These are phyloP conservation scores for Channa argus DNA, from an alignment of 2,113 vertebrate genomes.

Conservation along the genomic window DNA sequence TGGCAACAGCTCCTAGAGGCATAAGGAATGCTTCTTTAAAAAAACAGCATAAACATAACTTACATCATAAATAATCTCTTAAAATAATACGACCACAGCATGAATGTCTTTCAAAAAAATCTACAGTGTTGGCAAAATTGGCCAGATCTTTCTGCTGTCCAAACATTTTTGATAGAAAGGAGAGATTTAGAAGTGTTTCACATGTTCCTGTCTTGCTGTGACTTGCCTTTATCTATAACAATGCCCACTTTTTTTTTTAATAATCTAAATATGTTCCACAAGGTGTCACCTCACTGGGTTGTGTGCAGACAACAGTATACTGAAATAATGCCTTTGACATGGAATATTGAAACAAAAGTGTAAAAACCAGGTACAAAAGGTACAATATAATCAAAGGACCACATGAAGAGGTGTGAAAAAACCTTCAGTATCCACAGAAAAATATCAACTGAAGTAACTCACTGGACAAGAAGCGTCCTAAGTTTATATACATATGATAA, in stretches of 20 bases:
- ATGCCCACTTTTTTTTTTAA: constrained; percentile 71
- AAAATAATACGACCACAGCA: constrained; percentile 82
- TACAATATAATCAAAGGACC: constrained; percentile 87
- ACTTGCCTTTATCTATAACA: constrained; percentile 61
- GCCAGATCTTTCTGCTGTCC: constrained; percentile 70
- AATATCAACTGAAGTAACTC: constrained; percentile 92
- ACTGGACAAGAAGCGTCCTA: constrained; percentile 93
- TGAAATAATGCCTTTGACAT: constrained; percentile 88
- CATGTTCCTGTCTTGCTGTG: constrained; percentile 59
- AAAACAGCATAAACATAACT: constrained; percentile 84
- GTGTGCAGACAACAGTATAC: constrained; percentile 67
- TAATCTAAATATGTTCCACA: constrained; percentile 65
- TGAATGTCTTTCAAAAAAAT: constrained; percentile 75
- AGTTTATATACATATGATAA: constrained; percentile 99
- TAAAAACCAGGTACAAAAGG: constrained; percentile 86
- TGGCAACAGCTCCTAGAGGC: constrained; percentile 81
- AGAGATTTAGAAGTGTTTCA: constrained; percentile 58
- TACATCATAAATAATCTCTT: constrained; percentile 86
- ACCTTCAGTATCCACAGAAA: constrained; percentile 93
- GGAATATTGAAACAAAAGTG: constrained; percentile 83
- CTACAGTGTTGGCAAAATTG: constrained; percentile 78
- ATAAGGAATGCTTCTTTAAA: constrained; percentile 85
- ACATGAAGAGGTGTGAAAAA: constrained; percentile 88
- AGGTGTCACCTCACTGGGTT: constrained; percentile 59
- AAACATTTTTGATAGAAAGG: constrained; percentile 67